These are phyloP conservation scores for Arion vulgaris DNA, from an alignment of 1,140 invertebrate genomes.

Conservation along the genomic window DNA sequence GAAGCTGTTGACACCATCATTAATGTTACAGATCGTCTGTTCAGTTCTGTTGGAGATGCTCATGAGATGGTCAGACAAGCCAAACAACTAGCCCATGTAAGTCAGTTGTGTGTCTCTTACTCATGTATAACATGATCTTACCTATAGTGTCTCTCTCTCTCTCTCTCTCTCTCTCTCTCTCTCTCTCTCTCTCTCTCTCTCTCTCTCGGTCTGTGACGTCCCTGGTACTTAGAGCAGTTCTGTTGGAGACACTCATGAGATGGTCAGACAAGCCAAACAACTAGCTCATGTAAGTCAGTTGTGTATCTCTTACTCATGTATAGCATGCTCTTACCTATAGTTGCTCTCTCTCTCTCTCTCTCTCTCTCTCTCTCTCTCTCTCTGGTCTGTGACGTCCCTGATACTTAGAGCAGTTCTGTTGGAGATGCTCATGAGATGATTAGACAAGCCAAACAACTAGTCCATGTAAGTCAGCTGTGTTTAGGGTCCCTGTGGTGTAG, in stretches of 20 bases:
- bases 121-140: too few species aligned
- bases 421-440: conserved; percentile 94
- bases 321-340: too few species aligned
- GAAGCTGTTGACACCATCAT: conserved; percentile 92
- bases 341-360: too few species aligned
- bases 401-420: conserved; percentile 82
- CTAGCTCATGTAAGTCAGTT: conserved; percentile 78
- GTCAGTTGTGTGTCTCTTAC: background rate
- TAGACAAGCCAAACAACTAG: conserved; percentile 90
- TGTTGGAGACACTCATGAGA: conserved; percentile 86
- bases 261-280: conserved; percentile 94
- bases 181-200: too few species aligned
- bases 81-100: conserved; percentile 83
- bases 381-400: too few species aligned
- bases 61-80: conserved; percentile 95
- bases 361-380: too few species aligned
- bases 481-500: too few species aligned
- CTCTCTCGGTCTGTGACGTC: too few species aligned
- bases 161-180: too few species aligned
- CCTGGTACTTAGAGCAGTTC: too few species aligned
- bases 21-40: conserved; percentile 89
- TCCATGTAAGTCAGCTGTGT: conserved; percentile 73
- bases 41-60: conserved; percentile 86
- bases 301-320: too few species aligned
- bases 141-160: too few species aligned